Evolutionary conservation across 2,888 invertebrate genomes (phyloP), one percentile per base, ranked within the genome.

Genomic region (Brachylomia viminalis): DNA sequence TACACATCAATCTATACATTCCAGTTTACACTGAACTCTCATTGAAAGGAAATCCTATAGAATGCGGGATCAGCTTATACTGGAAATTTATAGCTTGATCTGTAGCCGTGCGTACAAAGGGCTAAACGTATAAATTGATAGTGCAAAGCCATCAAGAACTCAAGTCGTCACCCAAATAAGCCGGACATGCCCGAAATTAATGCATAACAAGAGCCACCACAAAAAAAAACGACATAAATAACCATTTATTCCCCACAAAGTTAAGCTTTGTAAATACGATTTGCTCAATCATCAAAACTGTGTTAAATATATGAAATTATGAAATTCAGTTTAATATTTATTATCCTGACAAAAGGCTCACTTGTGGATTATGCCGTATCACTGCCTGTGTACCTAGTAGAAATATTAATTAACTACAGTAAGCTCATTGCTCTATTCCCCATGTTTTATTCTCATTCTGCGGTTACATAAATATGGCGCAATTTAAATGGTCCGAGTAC

Each of bases 381-480:
- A 75, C 52, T 74, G 33, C 4, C 23, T 27, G 30, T 58, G 17
- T 42, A 49, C 1, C 15, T 52, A 77, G 52, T 59, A 61, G 33
- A 77, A 59, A 52, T 27, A 61, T 77, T 77, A 71, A 72, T 64
- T 42, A 0, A 65, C 75, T 52, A 58, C 33, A 38, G 17, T 77
- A 33, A 58, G 27, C 56, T 64, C 42, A 64, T 64, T 62, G 42
- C 49, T 79, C 27, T 5, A 45, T 45, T 72, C 27, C 1, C 17
- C 23, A n/a, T n/a, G 71, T 56, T 70, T 52, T 17, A 65, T 56
- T 58, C 23, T 77, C 7, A 62, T 62, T 68, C 68, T 59, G 11
- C 15, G 49, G 33, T 59, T 33, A 33, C 49, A 59, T 52, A 45
- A 77, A 66, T 76, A 42, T 58, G 38, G 11, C 49, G 30, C 30